Evolutionary conservation across 2,113 vertebrate species (phyloP).

Genomic region (Muscicapa adusta): DNA sequence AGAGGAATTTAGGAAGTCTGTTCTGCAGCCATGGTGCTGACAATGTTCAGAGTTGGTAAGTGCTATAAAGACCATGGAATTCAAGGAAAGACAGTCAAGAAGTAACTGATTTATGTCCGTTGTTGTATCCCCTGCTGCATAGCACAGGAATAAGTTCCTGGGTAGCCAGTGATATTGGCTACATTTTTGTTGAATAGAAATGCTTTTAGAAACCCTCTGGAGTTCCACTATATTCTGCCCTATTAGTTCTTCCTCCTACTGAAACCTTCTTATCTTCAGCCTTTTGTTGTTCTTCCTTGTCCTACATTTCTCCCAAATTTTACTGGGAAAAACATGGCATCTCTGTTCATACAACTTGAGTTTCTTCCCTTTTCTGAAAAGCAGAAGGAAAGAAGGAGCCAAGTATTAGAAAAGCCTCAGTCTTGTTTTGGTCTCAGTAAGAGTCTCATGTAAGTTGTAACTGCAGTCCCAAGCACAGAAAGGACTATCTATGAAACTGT

Average conservation of each 20-base stretch:
- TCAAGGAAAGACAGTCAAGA: neutral
- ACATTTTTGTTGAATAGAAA: neutral
- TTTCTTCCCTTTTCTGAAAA: neutral
- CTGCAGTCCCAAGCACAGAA: neutral
- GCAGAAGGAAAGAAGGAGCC: neutral
- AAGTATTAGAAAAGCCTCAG: neutral
- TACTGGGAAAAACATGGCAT: neutral
- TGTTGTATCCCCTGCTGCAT: neutral
- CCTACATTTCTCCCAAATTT: neutral
- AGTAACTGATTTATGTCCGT: neutral
- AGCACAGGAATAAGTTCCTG: neutral
- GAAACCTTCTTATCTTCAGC: neutral
- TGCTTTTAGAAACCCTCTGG: neutral
- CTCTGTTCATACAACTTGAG: neutral
- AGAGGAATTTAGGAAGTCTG: neutral
- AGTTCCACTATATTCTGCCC: neutral
- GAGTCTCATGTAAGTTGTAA: neutral
- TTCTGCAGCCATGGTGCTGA: neutral
- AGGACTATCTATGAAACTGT: neutral
- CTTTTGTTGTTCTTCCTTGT: neutral
- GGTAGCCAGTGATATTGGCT: neutral
- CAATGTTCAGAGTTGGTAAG: neutral
- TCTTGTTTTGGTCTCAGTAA: neutral
- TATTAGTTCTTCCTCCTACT: neutral
- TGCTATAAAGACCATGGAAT: neutral